Percentiles rank a stretch among this genome's conserved stretches.
These are phyloP conservation scores for Nasonovia ribisnigri DNA, from an alignment of 2,888 invertebrate species.

Conservation along the genomic window DNA sequence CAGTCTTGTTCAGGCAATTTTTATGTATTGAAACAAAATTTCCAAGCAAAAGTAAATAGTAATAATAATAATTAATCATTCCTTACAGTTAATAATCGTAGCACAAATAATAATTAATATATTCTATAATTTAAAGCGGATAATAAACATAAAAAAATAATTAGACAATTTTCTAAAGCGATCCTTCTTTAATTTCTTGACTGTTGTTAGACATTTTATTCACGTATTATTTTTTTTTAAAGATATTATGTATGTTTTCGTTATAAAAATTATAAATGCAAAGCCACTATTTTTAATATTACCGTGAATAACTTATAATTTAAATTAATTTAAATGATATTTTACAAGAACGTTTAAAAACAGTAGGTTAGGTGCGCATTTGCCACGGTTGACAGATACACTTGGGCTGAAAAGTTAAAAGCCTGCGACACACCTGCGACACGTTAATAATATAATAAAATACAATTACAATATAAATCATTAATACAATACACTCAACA, in stretches of 20 bases:
- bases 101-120: neutral
- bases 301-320: neutral
- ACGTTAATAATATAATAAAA: neutral
- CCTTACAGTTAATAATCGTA: neutral
- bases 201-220: neutral
- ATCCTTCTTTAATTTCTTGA: neutral
- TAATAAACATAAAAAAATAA: neutral
- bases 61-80: neutral
- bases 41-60: neutral
- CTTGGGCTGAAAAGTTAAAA: neutral
- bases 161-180: neutral
- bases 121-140: neutral
- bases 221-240: neutral
- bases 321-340: neutral
- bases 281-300: neutral
- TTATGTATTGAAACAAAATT: neutral
- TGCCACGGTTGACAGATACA: neutral
- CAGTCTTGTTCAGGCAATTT: neutral
- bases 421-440: neutral
- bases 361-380: neutral
- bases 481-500: neutral
- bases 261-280: neutral
- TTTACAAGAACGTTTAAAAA: neutral
- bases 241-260: neutral
- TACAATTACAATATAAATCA: neutral